Conservation (phyloP, 1,140 invertebrate species). For the Trachymyrmex cornetzi region DNA sequence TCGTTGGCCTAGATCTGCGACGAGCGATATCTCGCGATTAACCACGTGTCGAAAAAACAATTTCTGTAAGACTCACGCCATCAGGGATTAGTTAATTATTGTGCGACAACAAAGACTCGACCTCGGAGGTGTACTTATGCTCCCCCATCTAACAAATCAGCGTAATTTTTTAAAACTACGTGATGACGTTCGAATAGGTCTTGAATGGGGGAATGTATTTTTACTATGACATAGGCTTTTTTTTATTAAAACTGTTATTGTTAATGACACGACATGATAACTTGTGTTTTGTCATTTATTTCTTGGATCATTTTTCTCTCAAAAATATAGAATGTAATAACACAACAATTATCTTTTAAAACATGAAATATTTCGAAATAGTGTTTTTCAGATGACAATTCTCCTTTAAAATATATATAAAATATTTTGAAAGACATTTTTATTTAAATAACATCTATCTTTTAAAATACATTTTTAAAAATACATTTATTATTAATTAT, state of each 20-base stretch:
- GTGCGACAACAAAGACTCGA: background rate
- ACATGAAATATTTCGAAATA: too few relatives aligned
- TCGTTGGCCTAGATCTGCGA: constrained; percentile 62
- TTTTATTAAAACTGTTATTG: background rate
- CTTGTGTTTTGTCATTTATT: background rate
- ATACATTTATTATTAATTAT: background rate
- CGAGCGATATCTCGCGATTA: background rate
- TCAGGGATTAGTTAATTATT: background rate
- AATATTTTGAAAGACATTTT: too few relatives aligned
- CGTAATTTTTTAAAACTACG: background rate
- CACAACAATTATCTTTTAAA: too few relatives aligned
- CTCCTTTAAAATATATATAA: too few relatives aligned
- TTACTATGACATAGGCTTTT: background rate
- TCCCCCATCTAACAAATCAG: background rate
- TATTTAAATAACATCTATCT: too few relatives aligned
- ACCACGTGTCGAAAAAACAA: constrained; percentile 19
- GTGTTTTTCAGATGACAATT: too few relatives aligned
- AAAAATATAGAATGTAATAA: background rate
- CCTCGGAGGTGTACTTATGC: background rate
- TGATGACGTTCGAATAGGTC: background rate
- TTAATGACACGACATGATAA: background rate
- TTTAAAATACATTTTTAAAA: too few relatives aligned
- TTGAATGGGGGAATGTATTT: background rate
- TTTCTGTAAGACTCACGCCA: background rate
- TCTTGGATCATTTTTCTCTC: background rate